These are phyloP conservation scores for Siderastrea radians DNA, from an alignment of 92 coral and sea anemone genomes.

Conservation along the genomic window DNA sequence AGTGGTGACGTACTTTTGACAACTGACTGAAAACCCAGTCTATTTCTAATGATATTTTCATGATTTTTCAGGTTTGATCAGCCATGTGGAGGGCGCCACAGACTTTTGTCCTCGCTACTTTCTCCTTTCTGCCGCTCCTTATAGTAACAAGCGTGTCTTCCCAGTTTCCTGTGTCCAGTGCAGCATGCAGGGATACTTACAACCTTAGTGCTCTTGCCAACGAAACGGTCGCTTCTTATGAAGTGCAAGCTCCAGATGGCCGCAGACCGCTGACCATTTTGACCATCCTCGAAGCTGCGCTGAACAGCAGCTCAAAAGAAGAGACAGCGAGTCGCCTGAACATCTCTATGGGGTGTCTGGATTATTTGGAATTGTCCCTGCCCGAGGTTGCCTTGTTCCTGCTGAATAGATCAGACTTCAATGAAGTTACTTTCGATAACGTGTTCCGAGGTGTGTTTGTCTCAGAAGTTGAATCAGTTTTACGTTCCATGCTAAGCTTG, in stretches of 20 bases:
- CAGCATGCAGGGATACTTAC: not conserved
- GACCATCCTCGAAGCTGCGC: not conserved
- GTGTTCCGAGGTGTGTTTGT: conserved; percentile 26
- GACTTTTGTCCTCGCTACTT: not conserved
- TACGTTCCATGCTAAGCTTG: not conserved
- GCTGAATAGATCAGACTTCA: conserved; percentile 26
- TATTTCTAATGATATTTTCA: no score
- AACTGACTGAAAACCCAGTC: no score
- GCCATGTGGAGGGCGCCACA: conserved; percentile 17
- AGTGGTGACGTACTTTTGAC: no score
- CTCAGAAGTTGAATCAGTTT: not conserved
- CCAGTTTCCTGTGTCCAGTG: not conserved
- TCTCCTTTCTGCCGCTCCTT: not conserved
- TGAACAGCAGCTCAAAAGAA: conserved; percentile 3
- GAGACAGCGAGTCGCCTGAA: conserved; percentile 2
- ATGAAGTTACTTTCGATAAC: conserved; percentile 8
- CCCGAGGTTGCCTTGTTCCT: conserved; percentile 37
- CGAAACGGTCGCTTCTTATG: not conserved
- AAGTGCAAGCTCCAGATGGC: not conserved
- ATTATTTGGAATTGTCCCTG: conserved; percentile 24
- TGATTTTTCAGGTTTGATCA: not conserved
- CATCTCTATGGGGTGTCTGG: not conserved
- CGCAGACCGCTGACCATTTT: conserved; percentile 12
- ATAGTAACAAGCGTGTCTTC: not conserved
- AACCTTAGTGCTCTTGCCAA: conserved; percentile 10